Percentiles rank a stretch among this genome's conserved stretches.
phyloP scores from a whole-genome alignment of 2,113 vertebrate species.

The Pygoscelis adeliae region DNA sequence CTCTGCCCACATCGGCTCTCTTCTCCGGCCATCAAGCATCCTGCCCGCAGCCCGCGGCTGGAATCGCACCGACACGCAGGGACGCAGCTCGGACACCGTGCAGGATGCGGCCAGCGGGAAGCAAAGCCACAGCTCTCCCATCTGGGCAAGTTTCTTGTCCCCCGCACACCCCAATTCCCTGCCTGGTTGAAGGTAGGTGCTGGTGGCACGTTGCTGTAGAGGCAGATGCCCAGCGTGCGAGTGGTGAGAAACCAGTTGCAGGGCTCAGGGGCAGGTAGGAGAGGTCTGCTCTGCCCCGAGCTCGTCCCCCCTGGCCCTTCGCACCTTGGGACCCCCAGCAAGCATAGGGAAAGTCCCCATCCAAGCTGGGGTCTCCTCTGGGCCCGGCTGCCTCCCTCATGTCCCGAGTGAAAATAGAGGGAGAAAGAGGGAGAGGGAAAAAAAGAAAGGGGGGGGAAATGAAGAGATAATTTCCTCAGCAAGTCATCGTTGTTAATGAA shows the following conservation, averaged over 20 bases:
- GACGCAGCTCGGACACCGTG: accelerated
- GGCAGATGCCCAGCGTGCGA: neutral
- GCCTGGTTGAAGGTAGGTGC: neutral
- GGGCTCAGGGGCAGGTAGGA: neutral
- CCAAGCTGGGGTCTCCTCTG: constrained; percentile 72
- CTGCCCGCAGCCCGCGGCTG: neutral
- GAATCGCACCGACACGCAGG: accelerated
- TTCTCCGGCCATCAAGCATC: neutral
- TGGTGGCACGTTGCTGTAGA: neutral
- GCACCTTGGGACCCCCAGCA: neutral
- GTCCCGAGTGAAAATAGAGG: constrained; percentile 61
- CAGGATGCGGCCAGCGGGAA: neutral
- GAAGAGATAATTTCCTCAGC: constrained; percentile 85
- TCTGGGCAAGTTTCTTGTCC: neutral
- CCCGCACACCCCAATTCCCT: neutral
- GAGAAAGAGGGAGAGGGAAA: neutral
- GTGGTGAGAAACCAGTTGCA: neutral
- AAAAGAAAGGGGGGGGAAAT: neutral
- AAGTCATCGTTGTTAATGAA: constrained; percentile 91
- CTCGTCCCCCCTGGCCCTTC: accelerated
- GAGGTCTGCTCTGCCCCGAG: neutral
- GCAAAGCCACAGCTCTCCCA: neutral
- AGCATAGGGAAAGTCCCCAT: constrained; percentile 21
- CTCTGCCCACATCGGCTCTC: neutral
- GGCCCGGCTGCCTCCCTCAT: constrained; percentile 39